Evolutionary conservation across 2,113 vertebrate genomes (phyloP).

Genomic region (Bombycilla garrulus): DNA sequence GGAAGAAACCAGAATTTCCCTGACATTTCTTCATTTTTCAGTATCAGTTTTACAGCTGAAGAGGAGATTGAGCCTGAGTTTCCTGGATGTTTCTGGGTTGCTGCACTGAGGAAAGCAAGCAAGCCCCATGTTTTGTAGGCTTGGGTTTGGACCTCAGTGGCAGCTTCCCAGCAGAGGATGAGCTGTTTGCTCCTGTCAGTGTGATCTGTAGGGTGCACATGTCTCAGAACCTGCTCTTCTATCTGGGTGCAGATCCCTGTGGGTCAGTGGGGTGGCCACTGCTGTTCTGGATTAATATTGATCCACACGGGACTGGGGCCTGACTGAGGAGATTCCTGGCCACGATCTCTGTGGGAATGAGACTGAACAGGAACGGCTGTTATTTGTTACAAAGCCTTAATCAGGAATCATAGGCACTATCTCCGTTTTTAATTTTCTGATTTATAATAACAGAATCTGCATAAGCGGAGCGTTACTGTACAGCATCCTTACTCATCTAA

Average conservation of each 20-base stretch:
- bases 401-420: neutral
- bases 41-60: neutral
- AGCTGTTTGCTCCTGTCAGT: neutral
- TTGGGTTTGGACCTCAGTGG: neutral
- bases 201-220: rapidly evolving
- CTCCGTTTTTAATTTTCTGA: neutral
- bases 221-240: neutral
- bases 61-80: neutral
- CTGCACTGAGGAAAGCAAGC: rapidly evolving
- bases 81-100: neutral
- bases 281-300: rapidly evolving
- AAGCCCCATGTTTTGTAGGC: neutral
- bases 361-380: neutral
- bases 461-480: neutral
- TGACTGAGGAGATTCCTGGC: neutral
- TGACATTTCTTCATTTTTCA: neutral
- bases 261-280: neutral
- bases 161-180: neutral
- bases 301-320: neutral
- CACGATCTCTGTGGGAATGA: rapidly evolving
- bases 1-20: neutral
- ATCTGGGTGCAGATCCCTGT: neutral
- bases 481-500: slow-evolving; percentile 15
- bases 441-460: neutral
- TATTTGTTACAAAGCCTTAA: neutral